Evolutionary conservation across 2,113 vertebrate species (phyloP), one percentile per base, ranked within the genome.

Genomic region (Anoura caudifer): DNA sequence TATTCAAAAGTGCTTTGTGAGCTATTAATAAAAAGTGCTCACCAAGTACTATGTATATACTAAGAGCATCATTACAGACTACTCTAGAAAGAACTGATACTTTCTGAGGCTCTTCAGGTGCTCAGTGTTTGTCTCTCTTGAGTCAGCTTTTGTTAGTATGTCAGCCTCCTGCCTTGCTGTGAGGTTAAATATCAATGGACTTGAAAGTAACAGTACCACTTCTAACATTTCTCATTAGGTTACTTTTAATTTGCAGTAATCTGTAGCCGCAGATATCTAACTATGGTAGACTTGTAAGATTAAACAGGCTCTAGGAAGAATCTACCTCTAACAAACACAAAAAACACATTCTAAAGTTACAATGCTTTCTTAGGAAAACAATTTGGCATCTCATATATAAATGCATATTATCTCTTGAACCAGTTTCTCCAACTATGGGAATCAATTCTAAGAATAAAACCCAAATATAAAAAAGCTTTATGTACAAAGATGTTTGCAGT

Each of bases 391-490:
- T 81, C 4, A 50, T 19, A 36, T 17, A 69, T 47, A 67, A 41
- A 4, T 72, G 24, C n/a, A 4, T 52, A 3, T 38, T 61, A 45
- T 45, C 41, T 56, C 65, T 72, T 81, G 43, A 91, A 38, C 14
- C 45, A 81, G 31, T 81, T 50, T 73, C 36, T 54, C 63, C 24
- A 65, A 80, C 31, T 73, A 3, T 91, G 65, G 38, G 33, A 87
- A 75, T 87, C 73, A 91, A 91, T 36, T 22, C 9, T 3, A 72
- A 79, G 2, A 72, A 72, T 43, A 87, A 77, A 86, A 63, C 20
- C 43, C 43, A 89, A 95, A 89, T n/a, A 83, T 47, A 75, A 76
- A 67, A 77, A 75, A 12, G 50, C 72, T 95, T 83, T 70, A 84
- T 52, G 22, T 54, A 79, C 20, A 77, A 88, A 70, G 31, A 72